Base-by-base conservation (phyloP, 2,888 invertebrate genomes). In the Junonia oenone region DNA sequence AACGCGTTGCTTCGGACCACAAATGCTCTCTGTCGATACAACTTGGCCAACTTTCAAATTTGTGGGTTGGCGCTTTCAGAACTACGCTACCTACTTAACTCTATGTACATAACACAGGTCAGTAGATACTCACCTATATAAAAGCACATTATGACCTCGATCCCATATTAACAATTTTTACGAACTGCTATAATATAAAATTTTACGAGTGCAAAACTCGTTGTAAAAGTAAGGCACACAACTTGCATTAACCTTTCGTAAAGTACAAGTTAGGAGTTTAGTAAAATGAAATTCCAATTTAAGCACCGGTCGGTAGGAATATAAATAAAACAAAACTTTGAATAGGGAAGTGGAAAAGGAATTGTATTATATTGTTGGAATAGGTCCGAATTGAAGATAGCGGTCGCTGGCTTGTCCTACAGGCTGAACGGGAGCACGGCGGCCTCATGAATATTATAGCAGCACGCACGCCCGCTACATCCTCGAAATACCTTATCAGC, bases 11-110 rank as follows among this genome's bases (percentile, higher is more conserved):
- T 49, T 31, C 59, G 56, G 59, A 73, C 83, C 80, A 61, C 83
- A 78, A 72, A 72, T 73, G 66, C 69, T 68, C 69, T 63, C 72
- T 67, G 76, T 70, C 76, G 73, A 77, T 81, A 76, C 74, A 79
- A 81, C 78, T 85, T 86, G 85, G 85, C 84, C 73, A 83, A 82
- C 78, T 83, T 79, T 86, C 85, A 85, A 86, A 82, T 80, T 78
- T 86, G 85, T 77, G 85, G 83, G 81, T 85, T 86, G 85, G 85
- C 85, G 68, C 81, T 78, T 76, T 75, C 72, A 69, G 68, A 69
- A 61, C 68, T 68, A 59, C 65, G 49, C 62, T 63, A 43, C 43
- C 43, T 26, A 68, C 65, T 65, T 66, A 68, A 62, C 64, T 64
- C 63, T 64, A 69, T 60, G 62, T 66, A 66, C 65, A 68, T 71